Evolutionary conservation across 2,797 vertebrate species (phyloP).

Genomic region (Serranus cabrilla): DNA sequence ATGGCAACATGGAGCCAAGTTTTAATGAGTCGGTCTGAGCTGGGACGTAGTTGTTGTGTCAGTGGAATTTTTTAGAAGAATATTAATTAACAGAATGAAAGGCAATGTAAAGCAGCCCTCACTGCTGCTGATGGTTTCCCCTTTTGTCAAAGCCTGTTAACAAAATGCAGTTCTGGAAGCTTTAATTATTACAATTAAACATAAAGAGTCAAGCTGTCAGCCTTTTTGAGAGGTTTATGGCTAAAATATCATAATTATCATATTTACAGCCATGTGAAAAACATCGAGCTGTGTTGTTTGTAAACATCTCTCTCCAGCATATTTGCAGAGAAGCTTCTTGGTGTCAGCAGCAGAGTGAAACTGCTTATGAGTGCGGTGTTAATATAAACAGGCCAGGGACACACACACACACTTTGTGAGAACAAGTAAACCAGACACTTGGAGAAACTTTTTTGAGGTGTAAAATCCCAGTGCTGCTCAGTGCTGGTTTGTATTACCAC

Average conservation of each 20-base stretch:
- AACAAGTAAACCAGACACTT: not conserved
- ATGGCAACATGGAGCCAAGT: slow-evolving; percentile 51
- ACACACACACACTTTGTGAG: not conserved
- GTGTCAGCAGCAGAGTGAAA: too few species aligned
- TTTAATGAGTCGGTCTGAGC: slow-evolving; percentile 46
- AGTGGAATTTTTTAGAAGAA: slow-evolving; percentile 36
- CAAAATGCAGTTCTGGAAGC: slow-evolving; percentile 12
- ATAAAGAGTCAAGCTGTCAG: slow-evolving; percentile 7
- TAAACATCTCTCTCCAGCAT: not conserved
- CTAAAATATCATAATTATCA: slow-evolving; percentile 1
- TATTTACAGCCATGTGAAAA: slow-evolving; percentile 6
- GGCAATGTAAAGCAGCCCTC: slow-evolving; percentile 12
- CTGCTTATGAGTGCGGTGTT: too few species aligned
- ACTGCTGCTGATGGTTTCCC: not conserved
- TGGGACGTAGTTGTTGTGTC: slow-evolving; percentile 35
- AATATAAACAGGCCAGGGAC: not conserved
- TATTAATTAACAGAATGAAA: slow-evolving; percentile 60
- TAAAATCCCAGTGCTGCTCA: slow-evolving; percentile 25
- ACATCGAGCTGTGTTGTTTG: not conserved
- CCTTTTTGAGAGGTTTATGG: not conserved
- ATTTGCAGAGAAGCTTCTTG: too few species aligned
- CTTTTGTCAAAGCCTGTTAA: slow-evolving; percentile 26
- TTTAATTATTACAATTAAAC: slow-evolving; percentile 21
- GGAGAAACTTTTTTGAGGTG: slow-evolving; percentile 2
- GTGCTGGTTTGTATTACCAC: slow-evolving; percentile 16